Percentiles rank a stretch among this genome's conserved stretches.
Evolutionary conservation across 2,113 vertebrate species (phyloP).

Genomic region (Odocoileus hemionus): DNA sequence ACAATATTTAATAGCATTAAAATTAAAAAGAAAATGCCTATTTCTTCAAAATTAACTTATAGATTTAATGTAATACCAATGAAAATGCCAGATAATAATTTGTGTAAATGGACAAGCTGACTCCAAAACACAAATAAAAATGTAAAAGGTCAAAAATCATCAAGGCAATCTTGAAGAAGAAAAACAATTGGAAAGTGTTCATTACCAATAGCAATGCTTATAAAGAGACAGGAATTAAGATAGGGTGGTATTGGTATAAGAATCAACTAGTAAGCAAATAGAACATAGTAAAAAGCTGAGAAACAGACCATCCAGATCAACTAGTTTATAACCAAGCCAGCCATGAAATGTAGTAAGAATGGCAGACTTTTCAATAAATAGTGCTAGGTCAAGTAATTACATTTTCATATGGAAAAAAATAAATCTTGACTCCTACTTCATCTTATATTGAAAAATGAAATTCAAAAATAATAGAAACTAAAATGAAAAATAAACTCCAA

Average conservation of each 20-base stretch:
- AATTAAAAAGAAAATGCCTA: neutral
- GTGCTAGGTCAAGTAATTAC: neutral
- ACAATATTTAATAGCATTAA: neutral
- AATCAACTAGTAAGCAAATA: neutral
- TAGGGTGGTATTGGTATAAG: neutral
- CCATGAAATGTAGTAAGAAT: neutral
- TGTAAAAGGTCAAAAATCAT: neutral
- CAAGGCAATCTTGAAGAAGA: neutral
- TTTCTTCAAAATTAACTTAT: neutral
- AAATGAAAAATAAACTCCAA: neutral
- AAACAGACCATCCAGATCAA: neutral
- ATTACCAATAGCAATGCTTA: neutral
- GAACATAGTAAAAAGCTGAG: neutral
- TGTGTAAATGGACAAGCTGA: neutral
- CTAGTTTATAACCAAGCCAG: neutral
- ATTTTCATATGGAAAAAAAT: neutral
- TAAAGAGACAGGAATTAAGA: constrained; percentile 4
- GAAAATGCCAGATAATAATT: neutral
- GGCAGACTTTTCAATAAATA: neutral
- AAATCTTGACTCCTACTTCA: neutral
- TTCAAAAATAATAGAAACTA: neutral
- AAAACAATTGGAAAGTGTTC: neutral
- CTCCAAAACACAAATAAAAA: neutral
- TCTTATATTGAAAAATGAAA: neutral
- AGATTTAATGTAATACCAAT: neutral